These are phyloP conservation scores for Aphelocoma californica DNA, from an alignment of 2,797 vertebrate genomes.

Conservation along the genomic window DNA sequence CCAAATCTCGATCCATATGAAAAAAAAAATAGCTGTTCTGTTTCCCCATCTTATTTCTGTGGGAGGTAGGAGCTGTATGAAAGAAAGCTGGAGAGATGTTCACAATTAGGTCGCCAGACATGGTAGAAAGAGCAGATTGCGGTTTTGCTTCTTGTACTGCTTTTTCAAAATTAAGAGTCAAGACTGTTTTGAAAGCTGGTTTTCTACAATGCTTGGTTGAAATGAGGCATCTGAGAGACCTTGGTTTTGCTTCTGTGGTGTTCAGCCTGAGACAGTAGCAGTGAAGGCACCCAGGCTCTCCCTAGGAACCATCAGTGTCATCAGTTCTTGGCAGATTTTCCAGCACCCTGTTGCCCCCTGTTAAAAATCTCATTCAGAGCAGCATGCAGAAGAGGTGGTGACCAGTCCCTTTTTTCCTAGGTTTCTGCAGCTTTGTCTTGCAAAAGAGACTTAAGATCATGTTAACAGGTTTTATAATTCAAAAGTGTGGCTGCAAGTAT, in stretches of 20 bases:
- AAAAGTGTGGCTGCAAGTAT: neutral
- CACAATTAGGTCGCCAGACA: neutral
- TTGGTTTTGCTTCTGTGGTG: neutral
- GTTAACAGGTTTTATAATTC: neutral
- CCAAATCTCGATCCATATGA: neutral
- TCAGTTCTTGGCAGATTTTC: neutral
- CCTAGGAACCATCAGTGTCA: accelerated
- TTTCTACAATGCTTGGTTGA: neutral
- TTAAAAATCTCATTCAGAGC: neutral
- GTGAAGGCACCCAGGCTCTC: neutral
- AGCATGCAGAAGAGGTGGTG: neutral
- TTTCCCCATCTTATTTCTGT: neutral
- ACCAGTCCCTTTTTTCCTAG: neutral
- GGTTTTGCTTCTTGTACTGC: neutral
- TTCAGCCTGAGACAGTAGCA: neutral
- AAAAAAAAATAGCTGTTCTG: neutral
- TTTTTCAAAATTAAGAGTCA: neutral
- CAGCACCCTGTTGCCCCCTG: accelerated
- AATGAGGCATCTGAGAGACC: neutral
- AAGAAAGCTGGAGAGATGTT: neutral
- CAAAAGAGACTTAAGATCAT: neutral
- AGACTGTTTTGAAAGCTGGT: neutral
- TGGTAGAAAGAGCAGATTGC: neutral
- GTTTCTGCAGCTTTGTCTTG: neutral
- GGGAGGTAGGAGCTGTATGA: neutral